These are phyloP conservation scores for Troides aeacus DNA, from an alignment of 2,888 invertebrate genomes.

Conservation along the genomic window DNA sequence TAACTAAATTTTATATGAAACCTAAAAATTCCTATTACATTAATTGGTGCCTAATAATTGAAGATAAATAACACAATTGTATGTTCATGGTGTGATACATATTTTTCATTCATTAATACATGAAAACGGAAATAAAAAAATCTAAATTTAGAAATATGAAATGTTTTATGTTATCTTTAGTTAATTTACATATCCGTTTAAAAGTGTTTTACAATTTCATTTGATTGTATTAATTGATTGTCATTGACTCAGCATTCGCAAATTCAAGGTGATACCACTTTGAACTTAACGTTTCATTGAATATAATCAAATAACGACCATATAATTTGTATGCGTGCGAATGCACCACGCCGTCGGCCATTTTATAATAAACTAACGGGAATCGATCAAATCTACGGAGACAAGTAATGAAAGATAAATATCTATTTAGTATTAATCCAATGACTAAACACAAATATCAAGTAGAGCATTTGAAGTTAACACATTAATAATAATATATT, in stretches of 20 bases:
- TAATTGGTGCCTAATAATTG: background rate
- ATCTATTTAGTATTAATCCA: slow-evolving; percentile 21
- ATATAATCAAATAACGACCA: slow-evolving; percentile 18
- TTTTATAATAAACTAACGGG: slow-evolving; percentile 4
- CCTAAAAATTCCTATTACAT: no score
- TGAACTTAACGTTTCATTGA: slow-evolving; percentile 6
- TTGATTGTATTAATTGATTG: background rate
- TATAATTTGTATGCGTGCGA: slow-evolving; percentile 19
- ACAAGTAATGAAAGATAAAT: slow-evolving; percentile 20
- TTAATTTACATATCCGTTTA: background rate
- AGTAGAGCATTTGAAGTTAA: background rate
- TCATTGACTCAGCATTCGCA: background rate
- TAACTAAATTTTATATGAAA: no score
- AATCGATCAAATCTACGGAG: slow-evolving; percentile 22
- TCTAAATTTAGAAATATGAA: background rate
- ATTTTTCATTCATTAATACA: background rate
- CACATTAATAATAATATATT: no score
- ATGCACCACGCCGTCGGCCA: slow-evolving; percentile 2
- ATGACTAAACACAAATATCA: background rate
- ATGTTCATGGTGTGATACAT: background rate
- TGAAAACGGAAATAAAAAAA: background rate
- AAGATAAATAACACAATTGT: background rate
- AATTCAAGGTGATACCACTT: slow-evolving; percentile 15
- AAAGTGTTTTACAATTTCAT: background rate
- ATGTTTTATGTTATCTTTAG: background rate